phyloP scores from a whole-genome alignment of 2,113 vertebrate genomes.

The Nipponia nippon region DNA sequence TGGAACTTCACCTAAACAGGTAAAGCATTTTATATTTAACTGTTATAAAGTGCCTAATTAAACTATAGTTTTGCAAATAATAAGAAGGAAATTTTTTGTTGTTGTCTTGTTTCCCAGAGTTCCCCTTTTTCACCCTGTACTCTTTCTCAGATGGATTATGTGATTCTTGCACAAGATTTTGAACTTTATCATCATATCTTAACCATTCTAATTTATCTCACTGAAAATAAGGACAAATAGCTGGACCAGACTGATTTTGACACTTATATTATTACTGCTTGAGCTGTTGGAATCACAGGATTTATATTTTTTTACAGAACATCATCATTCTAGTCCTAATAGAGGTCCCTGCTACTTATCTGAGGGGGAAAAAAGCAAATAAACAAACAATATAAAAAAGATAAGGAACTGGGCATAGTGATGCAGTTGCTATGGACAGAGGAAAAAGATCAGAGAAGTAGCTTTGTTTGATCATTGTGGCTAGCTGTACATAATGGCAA shows the following conservation, averaged over 20 bases:
- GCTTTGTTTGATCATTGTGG: not conserved
- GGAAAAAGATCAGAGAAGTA: not conserved
- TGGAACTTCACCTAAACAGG: not conserved
- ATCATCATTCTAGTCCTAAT: constrained; percentile 3
- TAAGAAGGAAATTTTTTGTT: not conserved
- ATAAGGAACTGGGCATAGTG: not conserved
- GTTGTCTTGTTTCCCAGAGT: not conserved
- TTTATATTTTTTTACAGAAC: not conserved
- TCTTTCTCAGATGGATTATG: not conserved
- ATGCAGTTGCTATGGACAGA: not conserved
- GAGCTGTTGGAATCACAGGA: not conserved
- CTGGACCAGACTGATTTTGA: constrained; percentile 52
- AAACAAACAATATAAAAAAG: not conserved
- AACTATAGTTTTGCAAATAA: constrained; percentile 20
- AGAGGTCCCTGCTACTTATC: not conserved
- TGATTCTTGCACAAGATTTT: constrained; percentile 5
- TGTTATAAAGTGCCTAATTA: not conserved
- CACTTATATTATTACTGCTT: constrained; percentile 22
- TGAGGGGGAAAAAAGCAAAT: not conserved
- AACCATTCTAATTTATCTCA: constrained; percentile 32
- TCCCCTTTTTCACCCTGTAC: not conserved
- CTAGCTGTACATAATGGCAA: not conserved
- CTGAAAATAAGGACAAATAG: constrained; percentile 51
- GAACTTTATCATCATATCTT: constrained; percentile 20
- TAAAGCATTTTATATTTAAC: not conserved